Conservation (phyloP, 2,797 vertebrate species). For the Cuculus canorus region DNA sequence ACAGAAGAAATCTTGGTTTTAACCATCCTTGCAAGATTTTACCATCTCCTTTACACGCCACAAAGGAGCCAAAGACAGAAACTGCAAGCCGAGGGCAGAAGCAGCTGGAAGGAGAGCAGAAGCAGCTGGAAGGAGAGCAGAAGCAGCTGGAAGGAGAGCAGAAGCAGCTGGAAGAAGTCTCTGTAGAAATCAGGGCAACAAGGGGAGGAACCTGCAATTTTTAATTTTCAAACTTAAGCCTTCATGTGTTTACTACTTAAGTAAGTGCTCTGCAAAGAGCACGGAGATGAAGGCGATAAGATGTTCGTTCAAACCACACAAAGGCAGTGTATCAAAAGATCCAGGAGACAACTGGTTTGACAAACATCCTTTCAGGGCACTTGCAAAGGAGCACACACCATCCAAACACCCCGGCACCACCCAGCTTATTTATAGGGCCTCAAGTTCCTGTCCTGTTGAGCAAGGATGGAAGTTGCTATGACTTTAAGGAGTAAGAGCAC, state of each 20-base stretch:
- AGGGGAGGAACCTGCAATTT: neutral
- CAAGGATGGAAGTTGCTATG: neutral
- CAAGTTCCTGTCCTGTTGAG: neutral
- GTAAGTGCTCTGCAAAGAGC: neutral
- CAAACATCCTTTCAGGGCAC: conserved; percentile 54
- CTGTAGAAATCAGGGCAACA: neutral
- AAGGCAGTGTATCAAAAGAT: neutral
- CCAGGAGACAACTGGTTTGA: conserved; percentile 36
- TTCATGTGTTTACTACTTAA: neutral
- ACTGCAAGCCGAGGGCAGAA: neutral
- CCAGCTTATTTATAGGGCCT: neutral
- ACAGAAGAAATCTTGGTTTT: neutral
- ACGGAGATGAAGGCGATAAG: conserved; percentile 36
- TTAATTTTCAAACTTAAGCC: neutral
- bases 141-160: neutral
- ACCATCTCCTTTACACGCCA: neutral
- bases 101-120: no score
- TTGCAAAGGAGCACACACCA: neutral
- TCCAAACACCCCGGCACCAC: neutral
- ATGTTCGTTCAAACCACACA: neutral
- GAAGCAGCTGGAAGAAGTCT: conserved; percentile 17
- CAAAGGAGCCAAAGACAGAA: neutral
- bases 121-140: conserved; percentile 6
- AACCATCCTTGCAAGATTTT: neutral
- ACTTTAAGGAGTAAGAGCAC: neutral